Base-by-base conservation (phyloP, 2,113 vertebrate genomes). In the Ameiurus melas region DNA sequence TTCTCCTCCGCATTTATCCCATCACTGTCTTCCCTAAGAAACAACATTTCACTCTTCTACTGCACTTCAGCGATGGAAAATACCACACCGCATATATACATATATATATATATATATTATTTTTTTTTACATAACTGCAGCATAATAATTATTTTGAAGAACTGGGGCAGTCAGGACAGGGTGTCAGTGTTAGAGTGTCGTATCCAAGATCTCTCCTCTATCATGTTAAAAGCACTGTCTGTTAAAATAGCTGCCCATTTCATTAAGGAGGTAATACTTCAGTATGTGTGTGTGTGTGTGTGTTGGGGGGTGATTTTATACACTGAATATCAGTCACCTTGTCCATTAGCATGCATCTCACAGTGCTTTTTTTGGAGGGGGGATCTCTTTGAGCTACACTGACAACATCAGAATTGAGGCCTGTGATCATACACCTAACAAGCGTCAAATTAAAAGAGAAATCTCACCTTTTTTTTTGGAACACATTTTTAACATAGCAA, bases 91-190 rank as follows among this genome's bases (percentile, higher is more conserved):
- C 93, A 47, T 7, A 47, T 47, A 7, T 47, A 47, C 7, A 6
- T n/a, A n/a, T n/a, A n/a, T n/a, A n/a, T n/a, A n/a, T n/a, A n/a
- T n/a, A n/a, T n/a, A n/a, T 43, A 36, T 36, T 36, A 2, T 36
- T 36, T 39, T 14, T 94, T 95, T 96, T 96, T 95, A 95, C 95
- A 94, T 94, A 95, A 95, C 95, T 95, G 93, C 91, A 90, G 94
- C 92, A 93, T 94, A 92, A 93, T 95, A 94, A 95, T 95, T 95
- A 95, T 93, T 95, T 94, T 94, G 94, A 96, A 90, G 84, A 93
- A 95, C 95, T 90, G 93, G 90, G 93, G 86, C 91, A 62, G 84
- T 86, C 89, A 93, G 93, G 93, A 93, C 88, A 85, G 71, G 89
- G 89, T 93, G 94, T 94, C 93, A 94, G 90, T 89, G 90, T 51